Evolutionary conservation across 2,888 invertebrate species (phyloP).

Genomic region (Tridacna gigas): DNA sequence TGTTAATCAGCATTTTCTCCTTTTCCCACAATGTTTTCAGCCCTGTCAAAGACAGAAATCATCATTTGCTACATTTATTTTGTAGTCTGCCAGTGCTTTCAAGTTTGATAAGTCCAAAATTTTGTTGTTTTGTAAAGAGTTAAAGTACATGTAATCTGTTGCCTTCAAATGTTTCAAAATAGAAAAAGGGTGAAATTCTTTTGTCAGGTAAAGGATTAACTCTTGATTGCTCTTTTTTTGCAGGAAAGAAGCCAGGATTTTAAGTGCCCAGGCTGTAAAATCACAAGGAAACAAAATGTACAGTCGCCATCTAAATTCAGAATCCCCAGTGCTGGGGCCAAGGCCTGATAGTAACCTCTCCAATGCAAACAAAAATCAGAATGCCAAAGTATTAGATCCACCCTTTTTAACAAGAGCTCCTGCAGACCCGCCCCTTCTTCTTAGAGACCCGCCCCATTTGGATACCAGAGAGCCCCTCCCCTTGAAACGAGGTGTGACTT

Average conservation of each 20-base stretch:
- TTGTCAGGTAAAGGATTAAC: too few species aligned
- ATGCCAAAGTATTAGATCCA: conserved; percentile 51
- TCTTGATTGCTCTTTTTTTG: neutral
- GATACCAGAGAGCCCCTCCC: conserved; percentile 1
- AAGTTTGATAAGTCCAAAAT: too few species aligned
- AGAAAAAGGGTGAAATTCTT: too few species aligned
- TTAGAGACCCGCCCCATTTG: neutral
- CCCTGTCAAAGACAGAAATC: too few species aligned
- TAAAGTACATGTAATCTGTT: too few species aligned
- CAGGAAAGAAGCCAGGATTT: conserved; percentile 34
- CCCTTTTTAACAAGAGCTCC: conserved; percentile 42
- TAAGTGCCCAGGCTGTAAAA: conserved; percentile 43
- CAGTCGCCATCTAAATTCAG: conserved; percentile 52
- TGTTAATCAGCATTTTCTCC: too few species aligned
- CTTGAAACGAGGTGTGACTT: conserved; percentile 62
- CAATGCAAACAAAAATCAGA: conserved; percentile 54
- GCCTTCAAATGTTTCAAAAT: too few species aligned
- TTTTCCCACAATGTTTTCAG: too few species aligned
- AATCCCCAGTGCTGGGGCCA: conserved; percentile 51
- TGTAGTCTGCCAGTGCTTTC: too few species aligned
- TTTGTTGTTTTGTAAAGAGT: too few species aligned
- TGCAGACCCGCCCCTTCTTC: neutral
- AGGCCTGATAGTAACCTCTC: conserved; percentile 56
- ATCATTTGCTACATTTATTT: too few species aligned
- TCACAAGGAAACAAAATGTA: conserved; percentile 50